Percentiles rank a stretch among this genome's conserved stretches.
These are phyloP conservation scores for Microtus californicus DNA, from an alignment of 2,797 vertebrate genomes.

Conservation along the genomic window DNA sequence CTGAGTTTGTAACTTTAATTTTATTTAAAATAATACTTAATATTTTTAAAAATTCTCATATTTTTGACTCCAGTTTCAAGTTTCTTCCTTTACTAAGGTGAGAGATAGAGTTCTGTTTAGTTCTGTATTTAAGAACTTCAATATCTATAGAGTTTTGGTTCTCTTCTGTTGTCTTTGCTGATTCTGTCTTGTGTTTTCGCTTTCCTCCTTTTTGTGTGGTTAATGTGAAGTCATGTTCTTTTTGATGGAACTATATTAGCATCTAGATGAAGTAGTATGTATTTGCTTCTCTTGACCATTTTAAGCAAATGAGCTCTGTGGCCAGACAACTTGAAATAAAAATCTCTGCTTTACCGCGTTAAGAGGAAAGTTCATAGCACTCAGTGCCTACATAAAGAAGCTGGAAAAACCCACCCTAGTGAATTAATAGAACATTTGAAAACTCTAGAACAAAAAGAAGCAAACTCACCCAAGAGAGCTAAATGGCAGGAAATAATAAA, in stretches of 20 bases:
- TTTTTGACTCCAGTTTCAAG: neutral
- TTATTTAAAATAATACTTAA: neutral
- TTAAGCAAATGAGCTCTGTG: neutral
- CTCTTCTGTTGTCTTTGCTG: conserved; percentile 15
- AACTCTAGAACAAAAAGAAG: too few relatives aligned
- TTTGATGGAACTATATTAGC: neutral
- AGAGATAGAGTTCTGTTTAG: neutral
- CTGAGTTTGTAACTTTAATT: neutral
- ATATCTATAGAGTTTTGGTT: neutral
- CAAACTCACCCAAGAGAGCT: too few relatives aligned
- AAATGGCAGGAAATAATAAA: too few relatives aligned
- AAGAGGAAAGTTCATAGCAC: too few relatives aligned
- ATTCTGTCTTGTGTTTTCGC: neutral
- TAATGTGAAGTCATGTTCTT: neutral
- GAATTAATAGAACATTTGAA: too few relatives aligned
- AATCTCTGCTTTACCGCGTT: neutral
- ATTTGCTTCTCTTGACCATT: conserved; percentile 28
- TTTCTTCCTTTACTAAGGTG: conserved; percentile 24
- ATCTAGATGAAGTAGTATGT: neutral
- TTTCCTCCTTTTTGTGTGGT: neutral
- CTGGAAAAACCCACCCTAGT: too few relatives aligned
- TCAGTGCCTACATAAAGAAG: too few relatives aligned
- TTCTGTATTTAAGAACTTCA: neutral
- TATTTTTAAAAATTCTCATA: neutral
- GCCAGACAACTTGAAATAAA: neutral